Evolutionary conservation across 2,888 invertebrate genomes (phyloP), one percentile per base, ranked within the genome.

Genomic region (Heliconius hortense): DNA sequence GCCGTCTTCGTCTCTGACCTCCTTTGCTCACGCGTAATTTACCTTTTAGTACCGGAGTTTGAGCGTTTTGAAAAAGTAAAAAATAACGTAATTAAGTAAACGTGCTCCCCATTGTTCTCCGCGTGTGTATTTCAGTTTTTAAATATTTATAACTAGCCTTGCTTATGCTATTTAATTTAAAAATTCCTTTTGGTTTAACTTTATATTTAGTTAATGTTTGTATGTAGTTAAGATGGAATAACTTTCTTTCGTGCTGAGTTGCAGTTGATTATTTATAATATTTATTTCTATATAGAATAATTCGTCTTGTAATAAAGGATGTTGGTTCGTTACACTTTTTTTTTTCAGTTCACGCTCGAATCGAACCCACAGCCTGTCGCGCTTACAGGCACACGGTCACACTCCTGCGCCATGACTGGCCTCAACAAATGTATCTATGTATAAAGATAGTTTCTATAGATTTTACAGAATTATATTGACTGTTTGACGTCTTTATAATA

Each of bases 11-110:
- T 69, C 31, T 69, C 71, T 87, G 88, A 86, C 88, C 85, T 86
- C 87, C 89, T 90, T 90, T 89, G 86, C 82, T 78, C 83, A 87
- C 86, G 87, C 86, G 85, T 89, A 89, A 89, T 91, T 90, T 88
- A 87, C 87, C 85, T 82, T 89, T 86, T 87, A 85, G 84, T 84
- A 84, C 86, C 84, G 88, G 53, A 53, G 60, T 74, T 70, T 53
- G 35, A 69, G 31, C 62, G 69, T 85, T 85, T 82, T 84, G 85
- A 89, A 88, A 89, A 80, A 90, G 89, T 90, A 91, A 90, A 87
- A 85, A 85, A 86, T 86, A 88, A 88, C 85, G 85, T 89, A 90
- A 90, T 90, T 89, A 90, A 90, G 90, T 89, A 89, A 82, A 82
- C 81, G 72, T 73, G 64, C 75, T 60, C 76, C 72, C 82, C 79